Evolutionary conservation across 2,888 invertebrate genomes (phyloP), one percentile per base, ranked within the genome.

Genomic region (Torymus aiolomorphi): DNA sequence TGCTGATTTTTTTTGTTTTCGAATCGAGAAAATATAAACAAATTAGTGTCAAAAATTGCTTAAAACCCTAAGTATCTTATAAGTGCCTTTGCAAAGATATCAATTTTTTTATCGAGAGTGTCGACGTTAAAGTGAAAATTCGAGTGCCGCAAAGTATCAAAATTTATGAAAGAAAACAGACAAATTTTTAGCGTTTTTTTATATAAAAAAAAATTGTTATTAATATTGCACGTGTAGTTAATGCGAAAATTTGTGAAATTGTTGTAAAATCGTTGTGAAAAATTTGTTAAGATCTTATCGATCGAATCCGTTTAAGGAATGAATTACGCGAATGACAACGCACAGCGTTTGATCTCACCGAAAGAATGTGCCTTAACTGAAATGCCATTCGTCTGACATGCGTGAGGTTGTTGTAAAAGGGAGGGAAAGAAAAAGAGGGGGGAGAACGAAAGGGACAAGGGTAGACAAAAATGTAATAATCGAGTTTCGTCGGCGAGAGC

Each of bases 341-440:
- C 78, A 67, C 76, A 81, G 79, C 79, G 79, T 76, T 79, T 74
- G 81, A 81, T 81, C 81, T 81, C 78, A 78, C 67, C 67, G 67
- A 76, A 78, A 67, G 78, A 78, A 81, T 78, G 81, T 81, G 81
- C 81, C 81, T 81, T 78, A 78, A 71, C 31, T 70, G 20, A 73
- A 75, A 76, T 75, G 81, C 78, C 80, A 81, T 81, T 81, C 78
- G 66, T 72, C 70, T 42, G 63, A 80, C 63, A 59, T 76, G 72
- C 69, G 73, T 80, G 76, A 70, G 73, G 73, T 72, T 20, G 59
- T 72, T 52, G 51, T 42, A 49, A 62, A 72, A 57, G 56, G 10
- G 31, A 31, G 31, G n/a, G 54, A 61, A 5, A 63, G 13, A 24
- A 59, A 11, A n/a, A 71, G 24, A 49, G 18, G 13, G 24, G 31